A percentile compares a stretch with the other conserved stretches of the same genome.
phyloP scores from a whole-genome alignment of 2,113 vertebrate genomes.

The Cervus canadensis region DNA sequence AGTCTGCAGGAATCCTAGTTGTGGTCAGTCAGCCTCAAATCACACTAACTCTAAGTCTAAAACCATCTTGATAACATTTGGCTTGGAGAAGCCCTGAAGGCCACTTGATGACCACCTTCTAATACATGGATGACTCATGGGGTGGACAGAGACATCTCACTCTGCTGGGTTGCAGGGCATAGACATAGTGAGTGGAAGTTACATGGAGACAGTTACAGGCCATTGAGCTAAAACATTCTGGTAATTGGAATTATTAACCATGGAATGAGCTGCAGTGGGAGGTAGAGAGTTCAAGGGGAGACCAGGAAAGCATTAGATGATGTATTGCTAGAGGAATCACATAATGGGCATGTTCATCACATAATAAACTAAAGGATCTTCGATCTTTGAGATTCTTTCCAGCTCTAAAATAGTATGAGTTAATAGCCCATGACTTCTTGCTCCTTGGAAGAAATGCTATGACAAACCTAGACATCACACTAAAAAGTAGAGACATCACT shows the following conservation, averaged over 20 bases:
- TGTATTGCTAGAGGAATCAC: not conserved
- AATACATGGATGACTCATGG: not conserved
- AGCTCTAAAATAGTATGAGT: not conserved
- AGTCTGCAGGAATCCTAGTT: too few relatives aligned
- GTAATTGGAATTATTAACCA: not conserved
- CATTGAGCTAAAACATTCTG: not conserved
- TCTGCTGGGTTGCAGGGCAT: not conserved
- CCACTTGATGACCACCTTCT: not conserved
- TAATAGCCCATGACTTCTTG: not conserved
- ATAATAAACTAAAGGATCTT: not conserved
- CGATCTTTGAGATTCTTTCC: not conserved
- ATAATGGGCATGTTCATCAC: not conserved
- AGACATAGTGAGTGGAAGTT: not conserved
- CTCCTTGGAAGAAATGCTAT: not conserved
- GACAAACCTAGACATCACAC: not conserved
- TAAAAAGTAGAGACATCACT: not conserved
- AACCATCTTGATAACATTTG: not conserved
- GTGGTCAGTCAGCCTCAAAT: not conserved
- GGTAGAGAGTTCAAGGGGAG: not conserved
- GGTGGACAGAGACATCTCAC: not conserved
- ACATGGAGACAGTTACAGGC: not conserved
- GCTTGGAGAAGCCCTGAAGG: not conserved
- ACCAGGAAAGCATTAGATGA: not conserved
- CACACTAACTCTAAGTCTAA: not conserved
- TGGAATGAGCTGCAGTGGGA: not conserved